phyloP scores from a whole-genome alignment of 1,140 invertebrate species.

The Orius insidiosus region DNA sequence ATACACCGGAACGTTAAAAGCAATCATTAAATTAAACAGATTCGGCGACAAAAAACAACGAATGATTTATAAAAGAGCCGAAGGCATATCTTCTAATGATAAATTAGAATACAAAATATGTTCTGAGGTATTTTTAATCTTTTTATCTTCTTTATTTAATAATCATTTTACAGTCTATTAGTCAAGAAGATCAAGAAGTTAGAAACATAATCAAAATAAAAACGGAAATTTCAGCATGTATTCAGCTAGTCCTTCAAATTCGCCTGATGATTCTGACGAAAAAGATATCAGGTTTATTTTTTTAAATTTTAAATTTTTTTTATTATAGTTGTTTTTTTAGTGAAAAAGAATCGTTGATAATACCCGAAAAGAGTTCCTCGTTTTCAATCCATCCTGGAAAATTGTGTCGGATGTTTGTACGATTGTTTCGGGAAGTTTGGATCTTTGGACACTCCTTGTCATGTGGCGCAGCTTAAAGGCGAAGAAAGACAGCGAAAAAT shows the following conservation, averaged over 20 bases:
- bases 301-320: too few species aligned
- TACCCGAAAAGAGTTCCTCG: conserved; percentile 69
- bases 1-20: conserved; percentile 15
- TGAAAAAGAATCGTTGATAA: conserved; percentile 44
- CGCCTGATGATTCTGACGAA: too few species aligned
- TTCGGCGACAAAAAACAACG: conserved; percentile 10
- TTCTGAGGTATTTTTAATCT: conserved; percentile 14
- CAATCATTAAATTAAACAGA: conserved; percentile 15
- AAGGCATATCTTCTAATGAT: conserved; percentile 5
- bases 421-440: conserved; percentile 70
- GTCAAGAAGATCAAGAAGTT: too few species aligned
- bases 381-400: conserved; percentile 67
- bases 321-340: too few species aligned
- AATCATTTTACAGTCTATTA: too few species aligned
- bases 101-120: conserved; percentile 12
- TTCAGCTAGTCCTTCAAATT: too few species aligned
- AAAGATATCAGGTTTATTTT: too few species aligned
- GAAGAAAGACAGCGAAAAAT: conserved; percentile 59
- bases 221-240: too few species aligned
- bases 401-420: conserved; percentile 64
- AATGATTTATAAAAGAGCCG: conserved; percentile 13
- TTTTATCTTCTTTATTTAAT: neutral
- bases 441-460: conserved; percentile 64
- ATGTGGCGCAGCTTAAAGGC: conserved; percentile 67
- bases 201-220: too few species aligned